Conservation (phyloP, 2,797 vertebrate species). For the Rhynchotus rufescens region DNA sequence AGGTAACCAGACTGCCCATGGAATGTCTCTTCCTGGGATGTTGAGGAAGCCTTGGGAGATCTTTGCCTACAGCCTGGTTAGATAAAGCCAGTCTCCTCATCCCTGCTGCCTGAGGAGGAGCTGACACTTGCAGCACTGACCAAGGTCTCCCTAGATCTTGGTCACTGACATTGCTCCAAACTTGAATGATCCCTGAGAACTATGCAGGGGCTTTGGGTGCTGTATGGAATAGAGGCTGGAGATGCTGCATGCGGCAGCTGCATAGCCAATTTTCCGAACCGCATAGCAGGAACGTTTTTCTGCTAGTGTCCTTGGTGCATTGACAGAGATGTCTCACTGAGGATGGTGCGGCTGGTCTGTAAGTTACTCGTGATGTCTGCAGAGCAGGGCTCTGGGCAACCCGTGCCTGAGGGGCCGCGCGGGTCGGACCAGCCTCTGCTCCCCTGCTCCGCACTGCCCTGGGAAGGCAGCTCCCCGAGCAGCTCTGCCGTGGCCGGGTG, state of each 20-base stretch:
- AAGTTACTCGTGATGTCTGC: background rate
- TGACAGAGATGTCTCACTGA: background rate
- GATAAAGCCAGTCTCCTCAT: background rate
- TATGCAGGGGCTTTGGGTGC: background rate
- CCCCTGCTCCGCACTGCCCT: too few species aligned
- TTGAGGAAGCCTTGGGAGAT: background rate
- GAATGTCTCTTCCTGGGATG: background rate
- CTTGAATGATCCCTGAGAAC: background rate
- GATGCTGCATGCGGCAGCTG: rapidly evolving
- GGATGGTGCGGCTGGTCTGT: background rate
- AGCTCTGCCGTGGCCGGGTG: too few species aligned
- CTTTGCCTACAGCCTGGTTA: background rate
- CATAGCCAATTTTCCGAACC: background rate
- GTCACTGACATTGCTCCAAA: background rate
- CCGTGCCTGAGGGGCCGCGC: background rate
- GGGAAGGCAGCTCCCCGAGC: too few species aligned
- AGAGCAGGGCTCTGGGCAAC: background rate
- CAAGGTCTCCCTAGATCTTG: too few species aligned
- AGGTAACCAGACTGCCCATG: background rate
- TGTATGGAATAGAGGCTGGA: background rate
- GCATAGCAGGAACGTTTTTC: background rate
- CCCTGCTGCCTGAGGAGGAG: background rate
- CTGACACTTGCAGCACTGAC: background rate
- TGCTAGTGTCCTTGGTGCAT: background rate
- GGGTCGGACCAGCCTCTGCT: too few species aligned